Evolutionary conservation across 2,113 vertebrate species (phyloP), one percentile per base, ranked within the genome.

Genomic region (Triplophysa tibetana): DNA sequence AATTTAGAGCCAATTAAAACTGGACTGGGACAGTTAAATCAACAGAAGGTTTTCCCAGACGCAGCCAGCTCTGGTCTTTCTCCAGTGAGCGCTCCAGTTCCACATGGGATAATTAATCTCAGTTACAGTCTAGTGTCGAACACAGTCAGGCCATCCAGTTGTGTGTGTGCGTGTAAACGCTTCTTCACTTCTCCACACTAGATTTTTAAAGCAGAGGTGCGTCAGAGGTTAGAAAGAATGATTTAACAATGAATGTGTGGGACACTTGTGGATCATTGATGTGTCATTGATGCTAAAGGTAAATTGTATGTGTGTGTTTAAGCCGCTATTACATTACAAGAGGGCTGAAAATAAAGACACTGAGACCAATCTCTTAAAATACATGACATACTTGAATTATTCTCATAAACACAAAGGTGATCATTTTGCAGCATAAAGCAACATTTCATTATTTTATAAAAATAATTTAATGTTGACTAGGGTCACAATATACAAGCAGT

Each of bases 71-170:
- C 61, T 8, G 61, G 61, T 65, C 87, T 89, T 87, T 87, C 86
- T 79, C 76, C 79, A 73, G 33, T 62, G 74, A 87, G 75, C 81
- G 86, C 73, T 85, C 69, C 85, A 90, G 90, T 88, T 86, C 86
- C 87, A 86, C 84, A 86, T 70, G 84, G 89, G 84, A 89, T 91
- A 92, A 92, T 91, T 92, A 92, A 90, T 91, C 86, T 84, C 81
- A 78, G 82, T 85, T 70, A 88, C 82, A 87, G 83, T 17, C 84
- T 60, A 70, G 10, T 85, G 70, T 81, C 69, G 54, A 75, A 76
- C 52, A 66, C 43, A 75, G 73, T 52, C 70, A 76, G 29, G 16
- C 7, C 33, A 33, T 13, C 70, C 58, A 1, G 80, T 81, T 65
- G 65, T 68, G 70, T 78, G 52, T 85, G 48, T 64, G 66, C 52